phyloP scores from a whole-genome alignment of 1,140 invertebrate genomes.

The Camponotus floridanus region DNA sequence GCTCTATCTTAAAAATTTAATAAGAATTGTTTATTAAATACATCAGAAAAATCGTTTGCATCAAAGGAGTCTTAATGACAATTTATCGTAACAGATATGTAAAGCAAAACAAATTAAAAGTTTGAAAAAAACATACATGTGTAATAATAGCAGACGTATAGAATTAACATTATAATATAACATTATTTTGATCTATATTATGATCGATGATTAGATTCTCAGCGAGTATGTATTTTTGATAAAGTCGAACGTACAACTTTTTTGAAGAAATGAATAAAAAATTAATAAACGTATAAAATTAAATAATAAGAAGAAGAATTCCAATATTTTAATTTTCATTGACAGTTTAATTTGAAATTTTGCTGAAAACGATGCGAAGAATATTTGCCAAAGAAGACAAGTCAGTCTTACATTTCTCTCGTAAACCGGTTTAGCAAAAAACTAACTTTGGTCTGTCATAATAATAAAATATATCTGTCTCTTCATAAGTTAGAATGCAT shows the following conservation, averaged over 20 bases:
- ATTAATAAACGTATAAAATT: constrained; percentile 11
- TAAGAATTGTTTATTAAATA: not conserved
- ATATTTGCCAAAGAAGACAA: constrained; percentile 68
- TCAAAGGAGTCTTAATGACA: constrained; percentile 26
- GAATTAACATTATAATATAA: constrained; percentile 23
- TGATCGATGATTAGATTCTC: not conserved
- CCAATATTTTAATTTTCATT: constrained; percentile 62
- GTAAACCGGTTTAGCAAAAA: not conserved
- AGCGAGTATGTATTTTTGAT: constrained; percentile 28
- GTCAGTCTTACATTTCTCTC: constrained; percentile 57
- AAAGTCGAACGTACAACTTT: not conserved
- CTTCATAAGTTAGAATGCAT: constrained; percentile 28
- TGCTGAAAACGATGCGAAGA: constrained; percentile 44
- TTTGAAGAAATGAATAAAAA: not conserved
- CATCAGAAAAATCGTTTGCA: not conserved
- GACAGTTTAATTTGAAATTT: constrained; percentile 59
- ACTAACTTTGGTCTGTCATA: constrained; percentile 22
- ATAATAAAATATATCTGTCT: constrained; percentile 15
- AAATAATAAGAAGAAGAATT: constrained; percentile 50
- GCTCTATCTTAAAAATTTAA: not conserved
- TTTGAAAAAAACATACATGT: constrained; percentile 14
- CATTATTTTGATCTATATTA: constrained; percentile 3
- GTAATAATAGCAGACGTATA: not conserved
- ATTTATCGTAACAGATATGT: not conserved
- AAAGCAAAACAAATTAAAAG: constrained; percentile 14